These are phyloP conservation scores for Aphrocallistes beatrix DNA, from an alignment of 37 sponge, comb jelly and placozoan genomes.

Conservation along the genomic window DNA sequence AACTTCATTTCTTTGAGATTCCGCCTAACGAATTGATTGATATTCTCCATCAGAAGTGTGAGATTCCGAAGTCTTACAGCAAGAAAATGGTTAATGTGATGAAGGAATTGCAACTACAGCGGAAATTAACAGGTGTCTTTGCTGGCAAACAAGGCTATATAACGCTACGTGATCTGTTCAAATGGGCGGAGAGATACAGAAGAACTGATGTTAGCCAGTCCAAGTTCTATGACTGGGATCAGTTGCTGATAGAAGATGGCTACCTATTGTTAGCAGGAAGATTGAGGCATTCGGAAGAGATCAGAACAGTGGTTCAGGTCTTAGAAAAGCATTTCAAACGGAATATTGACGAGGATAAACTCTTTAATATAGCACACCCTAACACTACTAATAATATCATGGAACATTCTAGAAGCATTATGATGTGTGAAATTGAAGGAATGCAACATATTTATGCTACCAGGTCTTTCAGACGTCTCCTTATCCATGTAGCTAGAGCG, in stretches of 20 bases:
- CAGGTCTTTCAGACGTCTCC: neutral
- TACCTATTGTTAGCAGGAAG: slow-evolving; percentile 83
- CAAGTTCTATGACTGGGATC: slow-evolving; percentile 89
- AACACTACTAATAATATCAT: neutral
- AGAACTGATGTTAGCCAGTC: slow-evolving; percentile 15
- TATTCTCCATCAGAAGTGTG: slow-evolving; percentile 59
- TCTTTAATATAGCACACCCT: slow-evolving; percentile 38
- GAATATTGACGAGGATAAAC: slow-evolving; percentile 19
- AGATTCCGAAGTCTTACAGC: slow-evolving; percentile 72
- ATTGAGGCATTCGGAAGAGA: slow-evolving; percentile 47
- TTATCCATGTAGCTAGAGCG: slow-evolving; percentile 42
- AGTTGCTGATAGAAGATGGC: slow-evolving; percentile 89
- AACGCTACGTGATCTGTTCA: slow-evolving; percentile 87
- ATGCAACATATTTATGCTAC: neutral
- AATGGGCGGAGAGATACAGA: slow-evolving; percentile 91
- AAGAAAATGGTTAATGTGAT: slow-evolving; percentile 81
- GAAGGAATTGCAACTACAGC: slow-evolving; percentile 67
- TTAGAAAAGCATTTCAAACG: slow-evolving; percentile 76
- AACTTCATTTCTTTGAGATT: slow-evolving; percentile 93
- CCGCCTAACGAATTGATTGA: slow-evolving; percentile 61
- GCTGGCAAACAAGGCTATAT: slow-evolving; percentile 92
- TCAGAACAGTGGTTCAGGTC: slow-evolving; percentile 39
- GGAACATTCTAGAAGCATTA: neutral
- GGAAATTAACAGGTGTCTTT: slow-evolving; percentile 74
- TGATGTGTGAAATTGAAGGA: neutral